Base-by-base conservation (phyloP, 2,113 vertebrate genomes). In the Copsychus sechellarum region DNA sequence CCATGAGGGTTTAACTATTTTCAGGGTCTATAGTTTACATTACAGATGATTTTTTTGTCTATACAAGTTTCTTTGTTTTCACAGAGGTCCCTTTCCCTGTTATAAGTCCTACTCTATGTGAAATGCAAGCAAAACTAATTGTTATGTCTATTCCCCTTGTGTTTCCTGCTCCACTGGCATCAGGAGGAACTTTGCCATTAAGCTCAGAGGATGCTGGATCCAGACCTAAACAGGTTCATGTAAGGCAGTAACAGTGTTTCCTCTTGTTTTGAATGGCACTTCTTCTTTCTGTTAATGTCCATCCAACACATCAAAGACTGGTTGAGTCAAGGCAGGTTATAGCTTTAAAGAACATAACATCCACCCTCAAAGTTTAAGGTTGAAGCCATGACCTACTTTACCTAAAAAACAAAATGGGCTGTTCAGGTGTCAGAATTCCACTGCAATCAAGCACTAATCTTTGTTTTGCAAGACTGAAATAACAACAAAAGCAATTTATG, bases 391-490 rank as follows among this genome's bases (percentile, higher is more conserved):
- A 89, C 71, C 89, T 80, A 34, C 67, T 78, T 86, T 23, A 79
- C 76, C 53, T 85, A 93, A 94, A 71, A 90, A 95, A 90, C 78
- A 93, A 92, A 91, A 91, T 72, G 67, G 72, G 33, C 76, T 97
- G 95, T 88, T 85, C 93, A 96, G 94, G 93, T 94, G 91, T 77
- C 93, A 93, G 91, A 80, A 94, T 95, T 96, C 83, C 92, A 62
- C 60, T 84, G 50, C 61, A 69, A 54, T 81, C 80, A 92, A 83
- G 51, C 36, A 26, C 42, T 51, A 91, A 92, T 84, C 60, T 79
- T 77, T 94, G 36, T 88, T 96, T 88, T 38, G 47, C 81, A 57
- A 58, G 60, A 88, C 51, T 79, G 95, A 95, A 97, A 94, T 31
- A 65, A 81, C 22, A 79, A 77, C 45, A 81, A 92, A 74, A 86